phyloP scores from a whole-genome alignment of 2,888 invertebrate species.

The Acheta domesticus region DNA sequence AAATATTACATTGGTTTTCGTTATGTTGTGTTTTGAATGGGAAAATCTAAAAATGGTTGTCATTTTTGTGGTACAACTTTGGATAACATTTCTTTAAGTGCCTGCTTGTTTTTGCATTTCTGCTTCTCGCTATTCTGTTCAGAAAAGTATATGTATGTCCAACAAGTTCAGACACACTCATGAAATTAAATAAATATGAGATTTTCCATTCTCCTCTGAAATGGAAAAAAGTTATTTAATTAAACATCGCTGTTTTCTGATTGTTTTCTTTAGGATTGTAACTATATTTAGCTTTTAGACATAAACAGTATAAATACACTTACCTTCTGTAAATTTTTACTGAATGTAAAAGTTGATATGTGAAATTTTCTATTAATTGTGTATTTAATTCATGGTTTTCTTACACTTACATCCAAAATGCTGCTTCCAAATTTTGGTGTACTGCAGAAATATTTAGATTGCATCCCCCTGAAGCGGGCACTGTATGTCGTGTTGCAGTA shows the following conservation, averaged over 20 bases:
- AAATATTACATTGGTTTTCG: no score
- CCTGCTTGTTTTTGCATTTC: no score
- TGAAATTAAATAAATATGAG: no score
- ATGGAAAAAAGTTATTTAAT: no score
- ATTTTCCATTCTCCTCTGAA: no score
- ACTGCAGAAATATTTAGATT: background rate
- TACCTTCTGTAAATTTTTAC: slow-evolving; percentile 11
- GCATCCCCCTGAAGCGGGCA: background rate
- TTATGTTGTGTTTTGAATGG: no score
- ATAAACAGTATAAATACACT: slow-evolving; percentile 19
- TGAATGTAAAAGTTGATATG: background rate
- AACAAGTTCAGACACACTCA: no score
- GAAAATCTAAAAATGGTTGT: no score
- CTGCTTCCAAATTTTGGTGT: background rate
- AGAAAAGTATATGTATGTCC: no score
- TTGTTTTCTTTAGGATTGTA: slow-evolving; percentile 19
- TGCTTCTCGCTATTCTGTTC: no score
- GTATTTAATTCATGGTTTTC: background rate
- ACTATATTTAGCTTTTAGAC: background rate
- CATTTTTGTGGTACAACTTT: no score
- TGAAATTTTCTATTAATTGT: slow-evolving; percentile 23
- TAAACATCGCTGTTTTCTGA: background rate
- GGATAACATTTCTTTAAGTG: no score
- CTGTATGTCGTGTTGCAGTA: background rate
- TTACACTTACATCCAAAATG: slow-evolving; percentile 19